Evolutionary conservation across 2,797 vertebrate species (phyloP), one percentile per base, ranked within the genome.

Genomic region (Acestrorhynchus altus): DNA sequence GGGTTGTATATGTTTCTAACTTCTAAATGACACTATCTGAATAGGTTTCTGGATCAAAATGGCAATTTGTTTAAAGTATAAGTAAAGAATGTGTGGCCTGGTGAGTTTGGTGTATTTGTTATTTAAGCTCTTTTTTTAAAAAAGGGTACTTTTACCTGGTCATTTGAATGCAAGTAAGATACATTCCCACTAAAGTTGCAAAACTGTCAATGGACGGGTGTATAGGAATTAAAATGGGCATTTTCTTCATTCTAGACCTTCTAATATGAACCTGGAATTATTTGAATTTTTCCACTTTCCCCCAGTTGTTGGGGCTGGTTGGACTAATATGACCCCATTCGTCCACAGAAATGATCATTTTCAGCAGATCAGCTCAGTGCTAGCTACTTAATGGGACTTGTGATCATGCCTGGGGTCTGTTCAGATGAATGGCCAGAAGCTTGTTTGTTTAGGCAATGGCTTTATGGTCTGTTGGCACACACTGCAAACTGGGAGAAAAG

Each of bases 391-490:
- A 46, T 26, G 39, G 57, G 71, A 15, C 54, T 69, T 26, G 40
- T 51, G 24, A 28, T 68, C 42, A n/a, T n/a, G 24, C 28, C 39
- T 18, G 47, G 24, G 42, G 52, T 24, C 52, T 20, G 64, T 51
- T 64, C 56, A 73, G 68, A 68, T 28, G 18, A 70, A 52, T 46
- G 67, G 35, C 22, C 57, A 44, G 72, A 77, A 44, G 18, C 44
- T 28, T 80, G 85, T 81, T 85, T 87, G 85, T 84, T 87, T 83
- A 83, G 69, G 83, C 79, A 66, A 76, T 65, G 74, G 79, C 86
- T 89, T 87, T 87, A 88, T 81, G 77, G 86, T 83, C 83, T 86
- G 84, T 86, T 90, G 86, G 89, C 86, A 87, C 76, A 64, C 70
- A 82, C 67, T 52, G 64, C 49, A 65, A 71, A 72, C 44, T 81